These are phyloP conservation scores for Conomelus anceps DNA, from an alignment of 2,888 invertebrate species.

Conservation along the genomic window DNA sequence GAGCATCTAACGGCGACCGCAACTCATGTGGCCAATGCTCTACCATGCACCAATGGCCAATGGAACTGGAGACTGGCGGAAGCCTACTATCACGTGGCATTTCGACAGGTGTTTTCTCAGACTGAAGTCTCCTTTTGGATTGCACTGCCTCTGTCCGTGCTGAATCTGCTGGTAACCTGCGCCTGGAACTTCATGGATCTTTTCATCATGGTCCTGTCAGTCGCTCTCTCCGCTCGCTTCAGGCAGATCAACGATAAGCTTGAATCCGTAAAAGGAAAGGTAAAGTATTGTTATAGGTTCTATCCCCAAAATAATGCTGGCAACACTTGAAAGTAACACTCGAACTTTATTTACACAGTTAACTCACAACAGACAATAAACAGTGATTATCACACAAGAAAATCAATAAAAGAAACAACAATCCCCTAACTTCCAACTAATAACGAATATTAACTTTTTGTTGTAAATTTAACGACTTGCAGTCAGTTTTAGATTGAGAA, in stretches of 20 bases:
- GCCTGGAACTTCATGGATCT: constrained; percentile 39
- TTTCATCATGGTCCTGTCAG: constrained; percentile 36
- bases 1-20: constrained; percentile 54
- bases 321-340: no score
- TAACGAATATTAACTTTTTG: no score
- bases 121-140: constrained; percentile 28
- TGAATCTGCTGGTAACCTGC: constrained; percentile 35
- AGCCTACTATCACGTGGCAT: constrained; percentile 39
- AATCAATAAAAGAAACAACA: no score
- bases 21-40: constrained; percentile 48
- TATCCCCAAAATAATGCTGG: no score
- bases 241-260: constrained; percentile 44
- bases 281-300: constrained; percentile 35
- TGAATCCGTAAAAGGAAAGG: constrained; percentile 46
- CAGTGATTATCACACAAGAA: no score
- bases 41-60: constrained; percentile 41
- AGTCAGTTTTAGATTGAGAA: no score
- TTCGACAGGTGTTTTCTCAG: constrained; percentile 33
- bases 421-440: no score
- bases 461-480: no score
- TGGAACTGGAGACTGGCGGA: constrained; percentile 37
- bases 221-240: constrained; percentile 35
- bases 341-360: no score
- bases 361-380: no score
- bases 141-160: constrained; percentile 29